These are phyloP conservation scores for Aphelinus certus DNA, from an alignment of 1,140 invertebrate species.

Conservation along the genomic window DNA sequence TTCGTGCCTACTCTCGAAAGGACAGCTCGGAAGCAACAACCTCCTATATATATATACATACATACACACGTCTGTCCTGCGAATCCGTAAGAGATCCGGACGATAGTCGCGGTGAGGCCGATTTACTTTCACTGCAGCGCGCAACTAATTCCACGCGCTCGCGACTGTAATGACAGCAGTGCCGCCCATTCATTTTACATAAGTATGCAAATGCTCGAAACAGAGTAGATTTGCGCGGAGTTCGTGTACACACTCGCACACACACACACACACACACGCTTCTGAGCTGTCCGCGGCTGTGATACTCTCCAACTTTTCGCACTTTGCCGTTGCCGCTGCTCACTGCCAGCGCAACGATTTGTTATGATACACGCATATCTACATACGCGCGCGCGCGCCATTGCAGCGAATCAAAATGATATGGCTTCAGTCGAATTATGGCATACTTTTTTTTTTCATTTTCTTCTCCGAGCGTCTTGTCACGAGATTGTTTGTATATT, in stretches of 20 bases:
- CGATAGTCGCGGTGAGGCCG: no score
- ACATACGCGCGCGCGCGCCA: not conserved
- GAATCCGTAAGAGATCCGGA: no score
- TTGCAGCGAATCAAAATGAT: no score
- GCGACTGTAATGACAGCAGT: no score
- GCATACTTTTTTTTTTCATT: not conserved
- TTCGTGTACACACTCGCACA: no score
- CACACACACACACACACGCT: not conserved
- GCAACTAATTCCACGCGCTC: no score
- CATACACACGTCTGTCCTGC: no score
- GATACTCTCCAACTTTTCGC: slow-evolving; percentile 26
- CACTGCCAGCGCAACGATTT: not conserved
- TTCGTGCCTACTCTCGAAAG: not conserved
- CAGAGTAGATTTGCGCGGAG: not conserved
- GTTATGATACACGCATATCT: no score
- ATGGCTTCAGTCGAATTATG: slow-evolving; percentile 31
- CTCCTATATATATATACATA: no score
- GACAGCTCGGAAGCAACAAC: not conserved
- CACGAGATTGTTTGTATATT: slow-evolving; percentile 26
- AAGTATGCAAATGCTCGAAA: slow-evolving; percentile 5
- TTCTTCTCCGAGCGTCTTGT: slow-evolving; percentile 16
- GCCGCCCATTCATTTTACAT: not conserved
- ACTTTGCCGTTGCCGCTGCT: slow-evolving; percentile 3
- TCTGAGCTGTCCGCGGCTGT: slow-evolving; percentile 17
- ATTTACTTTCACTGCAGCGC: no score